Conservation (phyloP, 2,888 invertebrate species). For the Ariolimax columbianus region DNA sequence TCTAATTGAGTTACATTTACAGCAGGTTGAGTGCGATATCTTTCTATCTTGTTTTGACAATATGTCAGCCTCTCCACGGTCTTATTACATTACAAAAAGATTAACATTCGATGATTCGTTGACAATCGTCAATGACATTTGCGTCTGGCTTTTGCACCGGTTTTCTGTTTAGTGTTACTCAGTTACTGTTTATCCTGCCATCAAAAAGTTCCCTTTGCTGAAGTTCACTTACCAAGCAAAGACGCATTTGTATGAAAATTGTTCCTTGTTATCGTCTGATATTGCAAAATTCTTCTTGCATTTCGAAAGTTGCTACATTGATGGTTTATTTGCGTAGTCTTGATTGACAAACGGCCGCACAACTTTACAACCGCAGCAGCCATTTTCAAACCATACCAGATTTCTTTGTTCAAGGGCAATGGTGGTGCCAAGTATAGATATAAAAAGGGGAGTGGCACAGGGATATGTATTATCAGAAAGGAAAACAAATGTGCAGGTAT, state of each 20-base stretch:
- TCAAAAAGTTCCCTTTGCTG: neutral
- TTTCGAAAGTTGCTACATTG: neutral
- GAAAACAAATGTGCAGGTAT: too few relatives aligned
- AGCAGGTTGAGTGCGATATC: too few relatives aligned
- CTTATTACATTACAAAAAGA: neutral
- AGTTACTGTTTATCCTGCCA: neutral
- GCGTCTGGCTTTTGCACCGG: neutral
- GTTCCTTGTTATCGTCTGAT: neutral
- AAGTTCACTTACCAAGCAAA: conserved; percentile 19
- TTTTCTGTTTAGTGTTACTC: neutral
- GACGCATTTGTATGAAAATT: conserved; percentile 25
- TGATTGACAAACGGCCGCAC: neutral
- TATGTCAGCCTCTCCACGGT: neutral
- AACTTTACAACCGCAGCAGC: conserved; percentile 5
- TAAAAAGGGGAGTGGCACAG: too few relatives aligned
- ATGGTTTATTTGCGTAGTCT: neutral
- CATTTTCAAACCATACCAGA: conserved; percentile 6
- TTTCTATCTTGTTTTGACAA: too few relatives aligned
- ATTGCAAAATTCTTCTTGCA: neutral
- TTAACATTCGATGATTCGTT: neutral
- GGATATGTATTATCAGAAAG: too few relatives aligned
- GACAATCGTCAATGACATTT: neutral
- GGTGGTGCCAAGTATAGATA: neutral
- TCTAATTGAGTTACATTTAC: too few relatives aligned
- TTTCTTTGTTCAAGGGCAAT: conserved; percentile 18